Evolutionary conservation across 1,140 invertebrate genomes (phyloP), one percentile per base, ranked within the genome.

Genomic region (Zaprionus lachaisei): DNA sequence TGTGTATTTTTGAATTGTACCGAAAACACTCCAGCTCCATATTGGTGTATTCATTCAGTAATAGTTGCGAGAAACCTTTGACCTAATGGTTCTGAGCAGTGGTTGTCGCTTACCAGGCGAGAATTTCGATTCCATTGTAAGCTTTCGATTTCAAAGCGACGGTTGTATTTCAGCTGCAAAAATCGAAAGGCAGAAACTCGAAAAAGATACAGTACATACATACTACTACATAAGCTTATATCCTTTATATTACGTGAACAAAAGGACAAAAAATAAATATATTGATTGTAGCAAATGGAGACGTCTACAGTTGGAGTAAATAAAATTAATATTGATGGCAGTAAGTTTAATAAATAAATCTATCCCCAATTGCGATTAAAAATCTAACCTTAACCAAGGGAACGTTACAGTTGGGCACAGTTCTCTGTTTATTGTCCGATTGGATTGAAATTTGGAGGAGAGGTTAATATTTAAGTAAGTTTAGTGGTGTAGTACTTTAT

Each of bases 31-130:
- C 47, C 20, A n/a, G 61, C 47, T 57, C n/a, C 4, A 15, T 56
- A 65, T 31, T 11, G n/a, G 26, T 56, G 49, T 56, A 20, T 44
- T 60, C 49, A 31, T 61, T 63, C 17, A 38, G 54, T 17, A 44
- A 72, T 56, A 51, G 51, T 31, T 56, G 64, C 57, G 31, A 49
- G 34, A 72, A 34, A 89, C 85, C 85, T 85, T 89, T 89, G 85
- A 80, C 72, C 81, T 34, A 55, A 62, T 54, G 49, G 7, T 82
- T 62, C 67, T 67, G 51, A 72, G 76, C 66, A 72, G 68, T 24
- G 61, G 57, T 37, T 73, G 75, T 49, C 61, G 75, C 56, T 74
- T 61, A 62, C 9, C 34, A 47, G 74, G 75, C 67, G 69, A 73
- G 26, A 60, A 66, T 68, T 85, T 65, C 47, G 56, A 68, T 61